Evolutionary conservation across 2,888 invertebrate genomes (phyloP).

Genomic region (Rhagonycha lutea): DNA sequence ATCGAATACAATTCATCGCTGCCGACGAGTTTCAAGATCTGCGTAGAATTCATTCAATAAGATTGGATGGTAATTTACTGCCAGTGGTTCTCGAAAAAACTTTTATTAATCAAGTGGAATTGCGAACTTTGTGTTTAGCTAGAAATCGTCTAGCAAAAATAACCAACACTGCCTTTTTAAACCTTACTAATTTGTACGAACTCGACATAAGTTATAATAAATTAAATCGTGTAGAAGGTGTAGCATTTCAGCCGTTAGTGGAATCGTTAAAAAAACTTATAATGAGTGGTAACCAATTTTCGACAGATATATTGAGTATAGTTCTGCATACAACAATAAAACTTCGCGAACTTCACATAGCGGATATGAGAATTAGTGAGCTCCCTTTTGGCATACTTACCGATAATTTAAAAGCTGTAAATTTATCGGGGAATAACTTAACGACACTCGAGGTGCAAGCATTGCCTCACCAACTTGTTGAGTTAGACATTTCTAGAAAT

Average conservation of each 20-base stretch:
- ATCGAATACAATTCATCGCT: slow-evolving; percentile 75
- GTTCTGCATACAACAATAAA: slow-evolving; percentile 63
- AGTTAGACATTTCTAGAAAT: slow-evolving; percentile 76
- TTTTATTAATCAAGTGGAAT: slow-evolving; percentile 62
- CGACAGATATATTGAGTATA: slow-evolving; percentile 60
- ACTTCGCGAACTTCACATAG: slow-evolving; percentile 62
- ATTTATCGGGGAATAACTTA: slow-evolving; percentile 75
- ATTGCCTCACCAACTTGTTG: slow-evolving; percentile 63
- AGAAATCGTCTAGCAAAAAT: slow-evolving; percentile 76
- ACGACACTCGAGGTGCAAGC: slow-evolving; percentile 61
- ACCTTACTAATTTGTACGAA: slow-evolving; percentile 69
- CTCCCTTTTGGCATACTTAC: slow-evolving; percentile 64
- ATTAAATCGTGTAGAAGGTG: slow-evolving; percentile 68
- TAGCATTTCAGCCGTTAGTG: slow-evolving; percentile 64
- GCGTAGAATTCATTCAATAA: slow-evolving; percentile 65
- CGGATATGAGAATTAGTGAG: slow-evolving; percentile 62
- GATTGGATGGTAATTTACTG: slow-evolving; percentile 77
- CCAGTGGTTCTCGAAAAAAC: slow-evolving; percentile 75
- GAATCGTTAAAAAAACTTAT: slow-evolving; percentile 67
- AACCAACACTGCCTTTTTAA: slow-evolving; percentile 73
- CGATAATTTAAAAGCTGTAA: slow-evolving; percentile 66
- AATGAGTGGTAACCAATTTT: slow-evolving; percentile 71
- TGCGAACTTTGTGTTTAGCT: slow-evolving; percentile 64
- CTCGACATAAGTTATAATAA: slow-evolving; percentile 80
- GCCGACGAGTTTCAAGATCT: slow-evolving; percentile 74